A percentile compares a stretch with the other conserved stretches of the same genome.
Conservation (phyloP, 1,140 invertebrate genomes). For the Macrobrachium nipponense region DNA sequence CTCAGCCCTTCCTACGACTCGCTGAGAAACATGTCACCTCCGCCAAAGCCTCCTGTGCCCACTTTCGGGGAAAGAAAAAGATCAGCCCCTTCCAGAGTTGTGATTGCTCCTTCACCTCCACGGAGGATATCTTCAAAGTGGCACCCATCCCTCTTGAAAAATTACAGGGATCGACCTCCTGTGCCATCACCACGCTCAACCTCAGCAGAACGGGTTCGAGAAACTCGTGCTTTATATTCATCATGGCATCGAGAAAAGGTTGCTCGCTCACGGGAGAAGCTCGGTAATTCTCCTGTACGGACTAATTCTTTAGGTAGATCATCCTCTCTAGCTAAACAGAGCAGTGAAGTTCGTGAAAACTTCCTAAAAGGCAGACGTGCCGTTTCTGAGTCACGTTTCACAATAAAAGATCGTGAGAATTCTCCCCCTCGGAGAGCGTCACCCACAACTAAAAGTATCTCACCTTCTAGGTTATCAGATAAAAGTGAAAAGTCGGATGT, state of each 20-base stretch:
- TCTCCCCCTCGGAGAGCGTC: slow-evolving; percentile 45
- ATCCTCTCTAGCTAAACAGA: slow-evolving; percentile 47
- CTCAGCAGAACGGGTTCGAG: slow-evolving; percentile 62
- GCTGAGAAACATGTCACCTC: slow-evolving; percentile 36
- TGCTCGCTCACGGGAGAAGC: slow-evolving; percentile 57
- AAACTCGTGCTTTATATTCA: slow-evolving; percentile 62
- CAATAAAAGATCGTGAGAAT: slow-evolving; percentile 59
- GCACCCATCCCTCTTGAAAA: slow-evolving; percentile 62
- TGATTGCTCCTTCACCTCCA: slow-evolving; percentile 52
- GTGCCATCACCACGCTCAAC: slow-evolving; percentile 54
- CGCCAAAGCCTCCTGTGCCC: slow-evolving; percentile 50
- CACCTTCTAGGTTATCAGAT: slow-evolving; percentile 35
- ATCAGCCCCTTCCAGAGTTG: slow-evolving; percentile 39
- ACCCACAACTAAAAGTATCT: slow-evolving; percentile 10
- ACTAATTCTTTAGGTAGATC: slow-evolving; percentile 42
- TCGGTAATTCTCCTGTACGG: slow-evolving; percentile 40
- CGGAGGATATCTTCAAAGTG: slow-evolving; percentile 63
- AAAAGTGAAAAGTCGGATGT: slow-evolving; percentile 24
- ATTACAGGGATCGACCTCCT: slow-evolving; percentile 51
- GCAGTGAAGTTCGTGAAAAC: slow-evolving; percentile 47
- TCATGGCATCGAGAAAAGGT: slow-evolving; percentile 64
- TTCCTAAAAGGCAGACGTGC: slow-evolving; percentile 59
- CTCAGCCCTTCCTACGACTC: slow-evolving; percentile 14
- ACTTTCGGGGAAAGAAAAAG: slow-evolving; percentile 56
- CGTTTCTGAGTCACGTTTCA: slow-evolving; percentile 63